phyloP scores from a whole-genome alignment of 2,113 vertebrate species.

The Chloropsis hardwickii region DNA sequence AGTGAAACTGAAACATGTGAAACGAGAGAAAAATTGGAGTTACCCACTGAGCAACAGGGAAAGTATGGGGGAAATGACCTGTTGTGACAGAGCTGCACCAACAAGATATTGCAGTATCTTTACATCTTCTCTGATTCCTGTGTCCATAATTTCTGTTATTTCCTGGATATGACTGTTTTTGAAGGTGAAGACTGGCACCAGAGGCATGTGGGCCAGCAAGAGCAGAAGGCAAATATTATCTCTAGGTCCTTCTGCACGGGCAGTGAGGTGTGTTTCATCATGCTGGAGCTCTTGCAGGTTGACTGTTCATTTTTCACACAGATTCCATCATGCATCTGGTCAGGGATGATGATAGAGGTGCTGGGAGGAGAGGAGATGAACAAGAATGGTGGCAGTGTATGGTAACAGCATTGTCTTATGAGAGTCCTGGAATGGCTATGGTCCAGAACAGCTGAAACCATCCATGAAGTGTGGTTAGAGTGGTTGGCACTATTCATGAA shows the following conservation, averaged over 20 bases:
- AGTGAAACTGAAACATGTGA: not conserved
- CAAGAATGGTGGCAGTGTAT: not conserved
- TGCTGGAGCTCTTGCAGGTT: not conserved
- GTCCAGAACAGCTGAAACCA: not conserved
- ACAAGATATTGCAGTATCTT: not conserved
- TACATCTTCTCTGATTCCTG: not conserved
- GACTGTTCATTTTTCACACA: not conserved
- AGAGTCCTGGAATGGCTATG: not conserved
- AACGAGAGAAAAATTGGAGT: not conserved
- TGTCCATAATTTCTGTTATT: not conserved
- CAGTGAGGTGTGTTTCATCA: not conserved
- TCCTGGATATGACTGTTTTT: not conserved
- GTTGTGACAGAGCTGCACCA: not conserved
- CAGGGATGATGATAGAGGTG: not conserved
- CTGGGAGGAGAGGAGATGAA: not conserved
- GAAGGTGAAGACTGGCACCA: not conserved
- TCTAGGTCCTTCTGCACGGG: not conserved
- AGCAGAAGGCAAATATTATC: not conserved
- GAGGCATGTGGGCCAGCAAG: not conserved
- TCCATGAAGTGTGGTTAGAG: not conserved
- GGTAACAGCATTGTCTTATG: not conserved
- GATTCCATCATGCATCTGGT: not conserved
- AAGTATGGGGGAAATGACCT: not conserved
- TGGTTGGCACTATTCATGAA: not conserved
- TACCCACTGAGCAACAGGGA: not conserved